Evolutionary conservation across 1,140 invertebrate species (phyloP).

Genomic region (Adelges cooleyi): DNA sequence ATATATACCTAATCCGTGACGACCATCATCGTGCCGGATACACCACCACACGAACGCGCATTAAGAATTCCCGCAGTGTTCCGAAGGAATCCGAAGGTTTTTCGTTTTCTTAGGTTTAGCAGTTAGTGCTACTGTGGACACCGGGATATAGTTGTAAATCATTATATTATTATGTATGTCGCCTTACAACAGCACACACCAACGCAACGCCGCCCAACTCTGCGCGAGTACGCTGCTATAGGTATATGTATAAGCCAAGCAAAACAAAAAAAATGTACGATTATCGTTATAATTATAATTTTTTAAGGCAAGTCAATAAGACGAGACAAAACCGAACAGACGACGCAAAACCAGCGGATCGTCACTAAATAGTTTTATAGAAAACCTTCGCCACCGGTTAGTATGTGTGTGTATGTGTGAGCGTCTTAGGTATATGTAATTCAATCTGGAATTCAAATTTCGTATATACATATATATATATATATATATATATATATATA

Average conservation of each 20-base stretch:
- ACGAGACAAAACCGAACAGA: neutral
- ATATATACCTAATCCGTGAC: slow-evolving; percentile 22
- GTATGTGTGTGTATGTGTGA: no score
- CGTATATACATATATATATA: neutral
- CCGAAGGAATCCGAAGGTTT: slow-evolving; percentile 21
- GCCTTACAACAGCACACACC: neutral
- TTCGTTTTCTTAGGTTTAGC: neutral
- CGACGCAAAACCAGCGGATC: neutral
- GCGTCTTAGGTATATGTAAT: no score
- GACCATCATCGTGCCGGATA: slow-evolving; percentile 16
- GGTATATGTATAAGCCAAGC: no score
- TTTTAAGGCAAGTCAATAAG: neutral
- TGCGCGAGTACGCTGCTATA: slow-evolving; percentile 5
- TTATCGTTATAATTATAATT: neutral
- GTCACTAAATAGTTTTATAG: no score
- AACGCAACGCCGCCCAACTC: neutral
- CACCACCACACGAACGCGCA: slow-evolving; percentile 1
- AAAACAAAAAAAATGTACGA: no score
- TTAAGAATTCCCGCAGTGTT: slow-evolving; percentile 22
- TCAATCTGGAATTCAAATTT: slow-evolving; percentile 22
- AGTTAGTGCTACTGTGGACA: slow-evolving; percentile 14
- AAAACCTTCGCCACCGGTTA: no score
- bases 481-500: neutral
- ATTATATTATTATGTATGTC: neutral
- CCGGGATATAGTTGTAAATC: neutral